A percentile compares a stretch with the other conserved stretches of the same genome.
Evolutionary conservation across 2,113 vertebrate genomes (phyloP).

Genomic region (Pterocles orientalis): DNA sequence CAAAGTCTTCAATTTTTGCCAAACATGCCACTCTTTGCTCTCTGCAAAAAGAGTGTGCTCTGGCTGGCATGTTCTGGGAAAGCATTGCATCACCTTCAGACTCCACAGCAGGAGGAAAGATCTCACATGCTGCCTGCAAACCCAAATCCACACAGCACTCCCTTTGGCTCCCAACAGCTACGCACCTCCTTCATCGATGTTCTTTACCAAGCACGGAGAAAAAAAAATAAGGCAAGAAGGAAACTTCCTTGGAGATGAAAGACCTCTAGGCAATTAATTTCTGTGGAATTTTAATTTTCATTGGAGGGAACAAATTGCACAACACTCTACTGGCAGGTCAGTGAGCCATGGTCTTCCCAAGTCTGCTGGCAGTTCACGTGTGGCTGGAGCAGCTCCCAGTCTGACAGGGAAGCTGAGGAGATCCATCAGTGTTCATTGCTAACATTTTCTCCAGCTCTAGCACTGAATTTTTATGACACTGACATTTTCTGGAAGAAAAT

Average conservation of each 20-base stretch:
- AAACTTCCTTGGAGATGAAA: constrained; percentile 3
- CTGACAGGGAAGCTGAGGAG: background rate
- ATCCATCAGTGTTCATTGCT: background rate
- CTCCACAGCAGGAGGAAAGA: background rate
- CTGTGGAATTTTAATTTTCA: background rate
- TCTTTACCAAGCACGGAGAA: background rate
- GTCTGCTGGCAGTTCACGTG: background rate
- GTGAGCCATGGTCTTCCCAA: background rate
- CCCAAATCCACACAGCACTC: background rate
- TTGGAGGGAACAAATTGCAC: background rate
- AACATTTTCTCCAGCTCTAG: background rate
- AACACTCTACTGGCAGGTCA: background rate
- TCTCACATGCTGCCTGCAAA: background rate
- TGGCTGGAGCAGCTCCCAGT: background rate
- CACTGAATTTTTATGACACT: background rate
- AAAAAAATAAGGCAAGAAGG: background rate
- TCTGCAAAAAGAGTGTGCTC: background rate
- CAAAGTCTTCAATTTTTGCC: background rate
- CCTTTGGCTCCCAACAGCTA: background rate
- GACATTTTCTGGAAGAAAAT: background rate
- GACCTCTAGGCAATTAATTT: constrained; percentile 10
- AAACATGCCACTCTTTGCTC: background rate
- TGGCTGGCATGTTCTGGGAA: background rate
- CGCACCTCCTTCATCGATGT: background rate
- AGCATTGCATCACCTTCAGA: background rate